Evolutionary conservation across 2,888 invertebrate genomes (phyloP).

Genomic region (Leptopilina drosophilae): DNA sequence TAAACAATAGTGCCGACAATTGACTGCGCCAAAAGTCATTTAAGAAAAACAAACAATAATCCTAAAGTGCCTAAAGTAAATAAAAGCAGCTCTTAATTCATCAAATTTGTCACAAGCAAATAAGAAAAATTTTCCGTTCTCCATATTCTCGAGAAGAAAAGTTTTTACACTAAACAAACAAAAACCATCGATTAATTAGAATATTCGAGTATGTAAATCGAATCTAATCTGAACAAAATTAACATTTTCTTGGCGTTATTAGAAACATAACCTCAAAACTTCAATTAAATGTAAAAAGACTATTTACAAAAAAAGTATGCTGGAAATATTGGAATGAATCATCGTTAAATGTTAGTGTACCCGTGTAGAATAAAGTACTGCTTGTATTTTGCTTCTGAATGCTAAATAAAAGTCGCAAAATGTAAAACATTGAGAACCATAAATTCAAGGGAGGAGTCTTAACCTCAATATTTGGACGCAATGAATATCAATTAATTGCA

Average conservation of each 20-base stretch:
- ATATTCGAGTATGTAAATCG: too few relatives aligned
- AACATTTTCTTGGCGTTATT: not conserved
- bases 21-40: too few relatives aligned
- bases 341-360: not conserved
- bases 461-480: conserved; percentile 9
- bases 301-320: not conserved
- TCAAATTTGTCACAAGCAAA: too few relatives aligned
- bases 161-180: too few relatives aligned
- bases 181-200: too few relatives aligned
- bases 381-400: not conserved
- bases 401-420: not conserved
- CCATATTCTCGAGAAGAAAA: too few relatives aligned
- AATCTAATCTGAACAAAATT: not conserved
- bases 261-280: conserved; percentile 1
- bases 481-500: not conserved
- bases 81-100: not conserved
- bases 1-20: not conserved
- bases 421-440: not conserved
- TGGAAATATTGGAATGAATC: not conserved
- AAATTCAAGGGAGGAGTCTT: conserved; percentile 19
- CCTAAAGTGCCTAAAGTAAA: not conserved
- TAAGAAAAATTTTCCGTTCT: too few relatives aligned
- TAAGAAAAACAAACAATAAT: too few relatives aligned
- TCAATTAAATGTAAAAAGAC: not conserved
- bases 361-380: not conserved